Percentiles rank a stretch among this genome's conserved stretches.
Evolutionary conservation across 2,113 vertebrate species (phyloP).

Genomic region (Leptodactylus fuscus): DNA sequence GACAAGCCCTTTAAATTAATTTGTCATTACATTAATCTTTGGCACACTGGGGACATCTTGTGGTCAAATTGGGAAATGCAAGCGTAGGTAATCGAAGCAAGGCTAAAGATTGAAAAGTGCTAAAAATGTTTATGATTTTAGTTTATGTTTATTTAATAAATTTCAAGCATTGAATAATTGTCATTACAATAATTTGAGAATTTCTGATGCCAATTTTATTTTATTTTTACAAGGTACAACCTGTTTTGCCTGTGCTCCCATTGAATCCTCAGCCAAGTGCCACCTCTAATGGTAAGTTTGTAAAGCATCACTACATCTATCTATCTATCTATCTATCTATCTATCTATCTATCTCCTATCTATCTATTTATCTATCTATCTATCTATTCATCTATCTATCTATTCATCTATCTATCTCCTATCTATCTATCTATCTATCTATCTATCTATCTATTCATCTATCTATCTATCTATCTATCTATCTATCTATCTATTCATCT

Average conservation of each 20-base stretch:
- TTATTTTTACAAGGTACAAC: conserved; percentile 16
- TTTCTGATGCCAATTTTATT: background rate
- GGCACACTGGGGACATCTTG: background rate
- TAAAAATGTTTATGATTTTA: background rate
- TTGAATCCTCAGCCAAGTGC: background rate
- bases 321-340: too few relatives aligned
- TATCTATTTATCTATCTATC: too few relatives aligned
- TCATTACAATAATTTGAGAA: background rate
- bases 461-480: too few relatives aligned
- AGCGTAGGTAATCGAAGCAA: background rate
- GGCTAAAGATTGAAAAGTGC: background rate
- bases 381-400: too few relatives aligned
- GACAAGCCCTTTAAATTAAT: background rate
- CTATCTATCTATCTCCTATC: too few relatives aligned
- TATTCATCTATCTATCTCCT: too few relatives aligned
- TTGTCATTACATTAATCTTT: background rate
- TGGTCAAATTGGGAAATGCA: background rate
- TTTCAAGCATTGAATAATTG: background rate
- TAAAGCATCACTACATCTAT: background rate
- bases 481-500: too few relatives aligned
- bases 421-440: too few relatives aligned
- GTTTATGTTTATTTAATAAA: background rate
- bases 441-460: too few relatives aligned
- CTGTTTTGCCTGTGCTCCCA: background rate
- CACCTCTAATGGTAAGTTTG: conserved; percentile 17